These are phyloP conservation scores for Eristalis tenax DNA, from an alignment of 2,888 invertebrate genomes.

Conservation along the genomic window DNA sequence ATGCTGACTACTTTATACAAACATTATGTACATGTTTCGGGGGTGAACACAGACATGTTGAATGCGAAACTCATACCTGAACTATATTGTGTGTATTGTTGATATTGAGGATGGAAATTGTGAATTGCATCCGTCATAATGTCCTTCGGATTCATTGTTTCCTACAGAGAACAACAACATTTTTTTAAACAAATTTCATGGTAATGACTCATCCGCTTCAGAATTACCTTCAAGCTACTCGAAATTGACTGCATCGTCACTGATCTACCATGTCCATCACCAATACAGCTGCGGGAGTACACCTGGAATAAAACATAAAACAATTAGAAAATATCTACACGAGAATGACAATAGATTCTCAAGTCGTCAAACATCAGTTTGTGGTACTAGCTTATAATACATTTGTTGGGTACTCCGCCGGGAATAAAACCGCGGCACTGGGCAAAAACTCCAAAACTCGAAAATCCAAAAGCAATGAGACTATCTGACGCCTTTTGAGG, in stretches of 20 bases:
- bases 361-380: too few species aligned
- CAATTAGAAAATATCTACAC: too few species aligned
- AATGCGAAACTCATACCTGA: slow-evolving; percentile 86
- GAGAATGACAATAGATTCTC: too few species aligned
- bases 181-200: too few species aligned
- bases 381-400: too few species aligned
- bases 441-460: too few species aligned
- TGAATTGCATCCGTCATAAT: slow-evolving; percentile 99
- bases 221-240: slow-evolving; percentile 94
- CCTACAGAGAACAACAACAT: slow-evolving; percentile 83
- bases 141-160: slow-evolving; percentile 99
- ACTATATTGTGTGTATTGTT: slow-evolving; percentile 99
- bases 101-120: slow-evolving; percentile 99
- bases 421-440: too few species aligned
- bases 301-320: slow-evolving; percentile 78
- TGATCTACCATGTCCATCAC: slow-evolving; percentile 93
- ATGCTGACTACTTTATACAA: neutral
- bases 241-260: slow-evolving; percentile 99
- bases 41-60: neutral
- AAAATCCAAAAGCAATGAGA: too few species aligned
- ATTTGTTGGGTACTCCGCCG: too few species aligned
- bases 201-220: too few species aligned
- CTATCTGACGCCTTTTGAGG: too few species aligned
- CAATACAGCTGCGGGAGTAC: slow-evolving; percentile 90
- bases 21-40: neutral